Base-by-base conservation (phyloP, 2,797 vertebrate genomes). In the Diplodus puntazzo region DNA sequence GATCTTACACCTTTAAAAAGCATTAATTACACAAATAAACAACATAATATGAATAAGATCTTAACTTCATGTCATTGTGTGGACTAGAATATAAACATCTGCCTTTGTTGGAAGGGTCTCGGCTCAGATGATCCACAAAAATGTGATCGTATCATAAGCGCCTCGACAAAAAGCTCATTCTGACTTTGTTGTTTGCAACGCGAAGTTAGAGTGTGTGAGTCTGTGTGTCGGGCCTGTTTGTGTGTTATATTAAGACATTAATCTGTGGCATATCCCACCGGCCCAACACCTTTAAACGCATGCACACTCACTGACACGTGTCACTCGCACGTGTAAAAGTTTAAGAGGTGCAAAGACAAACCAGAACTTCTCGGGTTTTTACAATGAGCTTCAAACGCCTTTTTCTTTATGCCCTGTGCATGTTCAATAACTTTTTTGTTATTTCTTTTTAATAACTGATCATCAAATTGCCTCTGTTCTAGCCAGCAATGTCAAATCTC, bases 171-270 rank as follows among this genome's bases (percentile, higher is more conserved):
- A 68, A 42, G 14, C 17, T 39, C 1, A 34, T 12, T 60, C 5
- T 60, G 58, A 64, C 42, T 61, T 53, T 23, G 30, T 34, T 34
- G 30, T 34, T 34, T 34, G 30, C 21, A 46, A 12, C 21, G 5
- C 61, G 13, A 60, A 68, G n/a, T 80, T 27, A 23, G 27, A 27
- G 23, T 53, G 27, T 5, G 67, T 34, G 39, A 6, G 34, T 39
- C 2, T 70, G 34, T 63, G 20, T 79, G 60, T 45, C 45, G 61
- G 34, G 49, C 45, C 30, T 65, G 45, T 67, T 63, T 77, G 25
- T 60, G 50, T 69, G 57, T 86, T 66, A 60, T 57, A 65, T 82
- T 73, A 73, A 83, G 67, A 69, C 50, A 65, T 48, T 81, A 81
- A 85, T 88, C 79, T 81, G 68, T 17, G 67, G 45, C 64, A 74